phyloP scores from a whole-genome alignment of 2,113 vertebrate genomes.

The Paralichthys olivaceus region DNA sequence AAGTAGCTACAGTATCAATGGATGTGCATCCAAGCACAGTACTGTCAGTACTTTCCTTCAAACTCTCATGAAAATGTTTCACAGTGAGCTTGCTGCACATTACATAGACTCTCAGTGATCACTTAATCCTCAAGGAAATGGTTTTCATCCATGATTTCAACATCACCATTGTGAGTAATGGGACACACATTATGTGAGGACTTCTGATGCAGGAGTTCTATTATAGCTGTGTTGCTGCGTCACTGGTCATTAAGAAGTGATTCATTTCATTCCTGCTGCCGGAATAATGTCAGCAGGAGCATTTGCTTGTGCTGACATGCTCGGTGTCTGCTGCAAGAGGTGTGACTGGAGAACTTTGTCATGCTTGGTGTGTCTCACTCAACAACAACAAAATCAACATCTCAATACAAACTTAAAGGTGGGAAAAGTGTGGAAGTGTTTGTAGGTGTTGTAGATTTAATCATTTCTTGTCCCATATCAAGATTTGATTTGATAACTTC shows the following conservation, averaged over 20 bases:
- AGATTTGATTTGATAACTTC: neutral
- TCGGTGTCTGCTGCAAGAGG: slow-evolving; percentile 3
- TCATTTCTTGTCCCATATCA: neutral
- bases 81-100: neutral
- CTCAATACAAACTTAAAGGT: neutral
- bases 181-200: neutral
- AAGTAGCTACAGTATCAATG: slow-evolving; percentile 37
- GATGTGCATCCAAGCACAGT: neutral
- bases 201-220: neutral
- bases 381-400: too few relatives aligned
- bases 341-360: slow-evolving; percentile 18
- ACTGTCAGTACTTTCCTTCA: neutral
- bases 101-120: neutral
- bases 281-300: slow-evolving; percentile 22
- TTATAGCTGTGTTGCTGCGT: slow-evolving; percentile 1
- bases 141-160: slow-evolving; percentile 25
- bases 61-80: neutral
- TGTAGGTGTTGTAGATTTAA: neutral
- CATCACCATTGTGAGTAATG: slow-evolving; percentile 33
- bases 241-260: slow-evolving; percentile 11
- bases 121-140: neutral
- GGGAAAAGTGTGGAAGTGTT: neutral
- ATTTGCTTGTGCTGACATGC: slow-evolving; percentile 31
- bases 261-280: slow-evolving; percentile 23
- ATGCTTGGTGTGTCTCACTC: neutral